Base-by-base conservation (phyloP, 2,888 invertebrate genomes). In the Plagodis dolabraria region DNA sequence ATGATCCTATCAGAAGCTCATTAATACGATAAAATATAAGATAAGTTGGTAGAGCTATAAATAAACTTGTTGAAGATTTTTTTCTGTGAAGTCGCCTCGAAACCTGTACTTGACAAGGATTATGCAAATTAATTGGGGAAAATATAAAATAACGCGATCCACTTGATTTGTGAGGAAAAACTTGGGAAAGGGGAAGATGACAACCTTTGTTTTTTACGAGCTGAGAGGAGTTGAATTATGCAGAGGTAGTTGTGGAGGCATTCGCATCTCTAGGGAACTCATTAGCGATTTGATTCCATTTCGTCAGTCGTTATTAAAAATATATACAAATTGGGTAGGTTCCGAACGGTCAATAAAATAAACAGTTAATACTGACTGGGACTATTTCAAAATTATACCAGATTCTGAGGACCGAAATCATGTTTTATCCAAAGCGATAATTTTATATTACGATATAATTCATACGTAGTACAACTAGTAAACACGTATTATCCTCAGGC, bases 121-220 rank as follows among this genome's bases (percentile, higher is more conserved):
- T 84, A 84, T 85, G 85, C 74, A 84, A 83, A 84, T 84, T 80
- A 80, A 82, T 83, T 77, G 82, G 76, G 78, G 79, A 72, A 72
- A 80, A 81, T 75, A 79, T 76, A 73, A 79, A 82, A 82, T 76
- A 80, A 71, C 74, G 75, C 74, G 78, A 74, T 76, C 71, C 74
- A 75, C 77, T 77, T 79, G 82, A 82, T 80, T 79, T 77, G 79
- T 70, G 76, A 67, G 71, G 70, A 79, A 74, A 72, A 73, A 70
- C 63, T 63, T 49, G 49, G 52, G 49, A 60, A 52, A 51, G 34
- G 45, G 57, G 38, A 46, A 43, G 52, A 53, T 46, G 34, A 10
- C 33, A 46, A 44, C 47, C 68, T 71, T 75, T 77, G 72, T 73
- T 75, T 75, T 74, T 78, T 79, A 71, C 64, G 70, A 75, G 60